phyloP scores from a whole-genome alignment of 2,888 invertebrate species.

The Agelastica alni region DNA sequence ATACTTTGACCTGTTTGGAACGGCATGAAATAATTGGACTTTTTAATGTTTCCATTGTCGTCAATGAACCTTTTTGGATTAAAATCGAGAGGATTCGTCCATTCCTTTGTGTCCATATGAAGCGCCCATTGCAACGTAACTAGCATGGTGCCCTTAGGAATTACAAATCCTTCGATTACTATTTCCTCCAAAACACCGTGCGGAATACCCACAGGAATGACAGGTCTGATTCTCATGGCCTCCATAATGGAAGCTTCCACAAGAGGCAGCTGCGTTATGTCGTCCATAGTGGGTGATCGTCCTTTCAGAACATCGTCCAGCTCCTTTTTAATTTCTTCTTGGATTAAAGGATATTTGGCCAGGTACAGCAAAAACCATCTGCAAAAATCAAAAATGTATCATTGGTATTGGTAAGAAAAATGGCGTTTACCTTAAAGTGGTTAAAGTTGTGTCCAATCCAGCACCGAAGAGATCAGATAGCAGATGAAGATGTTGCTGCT shows the following conservation, averaged over 20 bases:
- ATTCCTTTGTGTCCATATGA: constrained; percentile 71
- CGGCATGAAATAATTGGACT: constrained; percentile 75
- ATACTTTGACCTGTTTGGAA: constrained; percentile 89
- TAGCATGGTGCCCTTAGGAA: constrained; percentile 74
- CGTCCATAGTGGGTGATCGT: constrained; percentile 59
- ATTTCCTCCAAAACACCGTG: constrained; percentile 70
- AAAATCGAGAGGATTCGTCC: constrained; percentile 71
- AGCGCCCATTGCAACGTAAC: constrained; percentile 82
- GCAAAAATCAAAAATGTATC: background rate
- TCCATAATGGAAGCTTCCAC: constrained; percentile 79
- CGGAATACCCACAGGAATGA: constrained; percentile 83
- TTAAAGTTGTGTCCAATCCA: constrained; percentile 81
- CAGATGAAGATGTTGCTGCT: constrained; percentile 73
- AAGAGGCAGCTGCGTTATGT: constrained; percentile 62
- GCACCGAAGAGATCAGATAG: constrained; percentile 85
- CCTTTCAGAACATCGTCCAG: constrained; percentile 53
- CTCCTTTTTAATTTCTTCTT: constrained; percentile 66
- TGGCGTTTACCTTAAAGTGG: constrained; percentile 64
- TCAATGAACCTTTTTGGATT: constrained; percentile 72
- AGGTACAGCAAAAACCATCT: constrained; percentile 80
- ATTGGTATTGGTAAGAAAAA: background rate
- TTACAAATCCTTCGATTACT: constrained; percentile 58
- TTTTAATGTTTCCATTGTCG: constrained; percentile 64
- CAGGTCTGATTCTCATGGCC: constrained; percentile 76
- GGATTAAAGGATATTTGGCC: constrained; percentile 67